Percentiles rank a stretch among this genome's conserved stretches.
phyloP scores from a whole-genome alignment of 2,113 vertebrate genomes.

The Erythrolamprus reginae region DNA sequence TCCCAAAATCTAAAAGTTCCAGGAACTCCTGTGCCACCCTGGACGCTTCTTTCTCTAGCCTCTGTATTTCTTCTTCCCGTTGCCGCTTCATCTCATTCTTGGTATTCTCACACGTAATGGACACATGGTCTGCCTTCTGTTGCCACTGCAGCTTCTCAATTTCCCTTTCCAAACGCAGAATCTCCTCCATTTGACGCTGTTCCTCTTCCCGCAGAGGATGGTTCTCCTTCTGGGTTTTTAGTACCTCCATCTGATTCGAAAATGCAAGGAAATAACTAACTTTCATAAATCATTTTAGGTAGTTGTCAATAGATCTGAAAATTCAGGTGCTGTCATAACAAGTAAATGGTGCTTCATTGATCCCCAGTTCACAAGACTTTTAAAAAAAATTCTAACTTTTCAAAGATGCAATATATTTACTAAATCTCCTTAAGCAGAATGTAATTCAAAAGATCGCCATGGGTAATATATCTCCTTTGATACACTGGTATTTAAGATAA shows the following conservation, averaged over 20 bases:
- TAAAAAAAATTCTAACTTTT: background rate
- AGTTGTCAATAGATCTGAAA: background rate
- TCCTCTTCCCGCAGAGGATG: conserved; percentile 77
- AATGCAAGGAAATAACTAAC: background rate
- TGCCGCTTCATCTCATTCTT: conserved; percentile 76
- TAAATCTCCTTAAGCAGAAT: background rate
- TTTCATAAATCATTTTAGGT: background rate
- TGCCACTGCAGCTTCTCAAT: conserved; percentile 83
- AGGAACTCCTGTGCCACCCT: conserved; percentile 85
- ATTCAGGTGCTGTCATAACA: background rate
- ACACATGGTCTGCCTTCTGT: conserved; percentile 82
- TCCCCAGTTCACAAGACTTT: background rate
- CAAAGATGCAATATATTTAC: background rate
- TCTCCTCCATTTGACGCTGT: conserved; percentile 87
- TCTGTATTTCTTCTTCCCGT: conserved; percentile 81
- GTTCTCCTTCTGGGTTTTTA: conserved; percentile 47
- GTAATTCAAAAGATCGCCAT: background rate
- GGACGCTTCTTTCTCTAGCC: conserved; percentile 84
- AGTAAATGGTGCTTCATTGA: no score
- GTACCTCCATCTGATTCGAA: conserved; percentile 51
- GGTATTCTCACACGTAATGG: conserved; percentile 74
- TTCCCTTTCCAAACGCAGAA: conserved; percentile 84
- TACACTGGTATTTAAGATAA: background rate
- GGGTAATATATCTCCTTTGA: background rate
- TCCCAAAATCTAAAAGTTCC: conserved; percentile 85